Evolutionary conservation across 2,113 vertebrate species (phyloP).

Genomic region (Aldabrachelys gigantea): DNA sequence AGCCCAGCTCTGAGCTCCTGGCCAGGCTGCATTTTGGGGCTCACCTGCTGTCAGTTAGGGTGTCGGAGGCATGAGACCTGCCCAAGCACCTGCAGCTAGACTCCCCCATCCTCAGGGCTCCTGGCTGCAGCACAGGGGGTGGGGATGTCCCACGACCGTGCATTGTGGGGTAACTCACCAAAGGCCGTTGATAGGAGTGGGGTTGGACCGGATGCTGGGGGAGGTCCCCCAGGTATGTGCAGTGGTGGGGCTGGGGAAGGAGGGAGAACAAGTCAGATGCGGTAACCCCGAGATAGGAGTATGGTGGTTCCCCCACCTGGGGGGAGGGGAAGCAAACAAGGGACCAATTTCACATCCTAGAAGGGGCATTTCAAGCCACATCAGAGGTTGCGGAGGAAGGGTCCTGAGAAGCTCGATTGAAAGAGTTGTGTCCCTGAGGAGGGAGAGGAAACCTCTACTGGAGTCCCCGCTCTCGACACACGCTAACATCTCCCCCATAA

Average conservation of each 20-base stretch:
- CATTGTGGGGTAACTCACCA: not conserved
- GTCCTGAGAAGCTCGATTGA: not conserved
- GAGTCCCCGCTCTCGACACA: slow-evolving; percentile 18
- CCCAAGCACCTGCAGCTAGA: not conserved
- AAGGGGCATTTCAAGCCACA: not conserved
- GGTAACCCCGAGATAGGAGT: not conserved
- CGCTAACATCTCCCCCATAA: slow-evolving; percentile 70
- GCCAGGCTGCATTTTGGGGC: not conserved
- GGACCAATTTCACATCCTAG: not conserved
- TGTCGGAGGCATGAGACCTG: not conserved
- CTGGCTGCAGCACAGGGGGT: slow-evolving; percentile 11
- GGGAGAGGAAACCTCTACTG: not conserved
- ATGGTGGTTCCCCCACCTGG: not conserved
- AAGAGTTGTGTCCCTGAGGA: not conserved
- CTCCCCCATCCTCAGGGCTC: not conserved
- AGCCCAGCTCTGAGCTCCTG: too few relatives aligned
- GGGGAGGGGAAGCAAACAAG: not conserved
- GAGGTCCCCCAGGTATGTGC: not conserved
- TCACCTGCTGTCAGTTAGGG: not conserved
- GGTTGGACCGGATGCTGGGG: not conserved
- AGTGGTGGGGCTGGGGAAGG: not conserved
- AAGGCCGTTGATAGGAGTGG: not conserved
- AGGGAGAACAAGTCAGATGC: not conserved
- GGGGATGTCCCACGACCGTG: not conserved
- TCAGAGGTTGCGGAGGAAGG: not conserved